Percentiles rank a stretch among this genome's conserved stretches.
Evolutionary conservation across 1,140 invertebrate species (phyloP).

Genomic region (Hermetia illucens): DNA sequence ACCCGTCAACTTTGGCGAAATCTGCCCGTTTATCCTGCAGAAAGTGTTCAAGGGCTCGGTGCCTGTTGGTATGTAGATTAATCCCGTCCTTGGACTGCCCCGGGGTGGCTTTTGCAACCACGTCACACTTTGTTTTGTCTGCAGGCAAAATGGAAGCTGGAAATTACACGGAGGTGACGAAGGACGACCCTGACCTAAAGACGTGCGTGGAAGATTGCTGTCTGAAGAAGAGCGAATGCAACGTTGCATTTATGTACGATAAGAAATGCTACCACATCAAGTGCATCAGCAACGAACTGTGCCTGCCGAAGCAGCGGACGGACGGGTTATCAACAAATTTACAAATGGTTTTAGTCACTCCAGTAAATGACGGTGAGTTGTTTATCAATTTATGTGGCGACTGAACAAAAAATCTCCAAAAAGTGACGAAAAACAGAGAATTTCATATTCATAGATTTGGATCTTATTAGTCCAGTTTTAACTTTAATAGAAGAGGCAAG

Average conservation of each 20-base stretch:
- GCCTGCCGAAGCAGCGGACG: constrained; percentile 44
- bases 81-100: too few relatives aligned
- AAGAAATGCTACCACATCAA: constrained; percentile 60
- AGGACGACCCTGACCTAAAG: constrained; percentile 35
- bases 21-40: too few relatives aligned
- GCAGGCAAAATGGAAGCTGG: too few relatives aligned
- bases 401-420: too few relatives aligned
- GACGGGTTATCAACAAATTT: constrained; percentile 42
- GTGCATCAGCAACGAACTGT: constrained; percentile 53
- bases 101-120: too few relatives aligned
- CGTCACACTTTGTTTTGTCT: too few relatives aligned
- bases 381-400: constrained; percentile 4
- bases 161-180: constrained; percentile 36
- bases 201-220: constrained; percentile 64
- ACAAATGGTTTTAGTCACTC: constrained; percentile 61
- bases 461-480: constrained; percentile 13
- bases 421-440: too few relatives aligned
- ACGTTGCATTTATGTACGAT: constrained; percentile 65
- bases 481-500: constrained; percentile 39
- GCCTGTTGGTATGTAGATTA: too few relatives aligned
- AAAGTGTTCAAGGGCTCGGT: too few relatives aligned
- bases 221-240: constrained; percentile 41
- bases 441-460: too few relatives aligned
- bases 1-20: too few relatives aligned
- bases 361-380: constrained; percentile 33